Evolutionary conservation across 2,888 invertebrate genomes (phyloP).

Genomic region (Papilio elwesi): DNA sequence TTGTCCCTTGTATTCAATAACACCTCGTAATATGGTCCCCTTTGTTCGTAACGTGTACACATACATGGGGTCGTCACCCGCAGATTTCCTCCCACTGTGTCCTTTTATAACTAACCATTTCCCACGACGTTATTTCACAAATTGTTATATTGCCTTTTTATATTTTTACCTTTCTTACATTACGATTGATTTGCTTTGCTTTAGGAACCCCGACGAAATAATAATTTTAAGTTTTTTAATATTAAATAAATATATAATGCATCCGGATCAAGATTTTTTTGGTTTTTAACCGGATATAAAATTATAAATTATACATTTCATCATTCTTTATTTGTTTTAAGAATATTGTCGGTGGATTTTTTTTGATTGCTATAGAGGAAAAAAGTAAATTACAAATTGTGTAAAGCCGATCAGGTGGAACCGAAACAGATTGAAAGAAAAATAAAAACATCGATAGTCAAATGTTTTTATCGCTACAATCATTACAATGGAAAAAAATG

Average conservation of each 20-base stretch:
- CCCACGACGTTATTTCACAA: slow-evolving; percentile 34
- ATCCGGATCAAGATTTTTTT: no score
- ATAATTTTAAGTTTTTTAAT: background rate
- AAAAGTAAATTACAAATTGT: slow-evolving; percentile 6
- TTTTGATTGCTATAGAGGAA: background rate
- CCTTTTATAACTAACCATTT: slow-evolving; percentile 35
- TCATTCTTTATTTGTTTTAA: background rate
- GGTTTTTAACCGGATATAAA: no score
- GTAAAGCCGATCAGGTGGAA: background rate
- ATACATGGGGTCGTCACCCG: slow-evolving; percentile 38
- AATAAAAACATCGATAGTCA: no score
- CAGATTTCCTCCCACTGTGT: slow-evolving; percentile 38
- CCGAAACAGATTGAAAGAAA: no score
- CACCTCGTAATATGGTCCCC: slow-evolving; percentile 31
- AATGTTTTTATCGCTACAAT: no score
- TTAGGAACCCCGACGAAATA: background rate
- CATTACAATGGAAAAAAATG: no score
- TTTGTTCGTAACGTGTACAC: slow-evolving; percentile 27
- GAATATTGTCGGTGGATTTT: background rate
- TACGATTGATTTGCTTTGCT: background rate
- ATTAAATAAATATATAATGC: no score
- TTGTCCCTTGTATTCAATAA: slow-evolving; percentile 34
- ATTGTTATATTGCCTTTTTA: slow-evolving; percentile 15
- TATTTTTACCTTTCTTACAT: background rate
- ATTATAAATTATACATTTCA: background rate